Conservation (phyloP, 1,140 invertebrate species). For the Eumeta japonica region DNA sequence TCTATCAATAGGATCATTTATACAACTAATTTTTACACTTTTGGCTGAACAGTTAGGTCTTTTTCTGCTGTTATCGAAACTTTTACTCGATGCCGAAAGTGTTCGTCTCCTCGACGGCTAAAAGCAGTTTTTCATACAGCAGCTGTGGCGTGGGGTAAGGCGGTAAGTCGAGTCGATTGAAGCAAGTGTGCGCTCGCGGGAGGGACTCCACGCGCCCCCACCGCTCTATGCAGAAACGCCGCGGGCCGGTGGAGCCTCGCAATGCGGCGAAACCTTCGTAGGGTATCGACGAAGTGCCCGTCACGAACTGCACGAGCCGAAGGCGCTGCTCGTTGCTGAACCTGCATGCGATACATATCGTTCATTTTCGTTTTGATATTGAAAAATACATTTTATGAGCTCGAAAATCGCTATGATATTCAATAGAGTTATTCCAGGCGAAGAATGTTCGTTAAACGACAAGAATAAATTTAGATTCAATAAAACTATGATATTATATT, state of each 20-base stretch:
- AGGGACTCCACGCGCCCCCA: conserved; percentile 94
- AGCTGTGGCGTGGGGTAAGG: conserved; percentile 92
- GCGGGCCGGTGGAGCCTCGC: conserved; percentile 89
- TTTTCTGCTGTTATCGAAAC: too few relatives aligned
- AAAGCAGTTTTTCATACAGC: conserved; percentile 88
- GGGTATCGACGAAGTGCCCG: conserved; percentile 94
- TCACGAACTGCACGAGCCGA: conserved; percentile 92
- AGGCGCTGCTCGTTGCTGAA: conserved; percentile 94
- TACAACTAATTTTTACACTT: too few relatives aligned
- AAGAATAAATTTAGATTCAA: too few relatives aligned
- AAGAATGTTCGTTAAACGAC: too few relatives aligned
- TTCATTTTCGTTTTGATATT: background rate
- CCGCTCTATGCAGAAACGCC: conserved; percentile 97
- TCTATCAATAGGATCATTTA: too few relatives aligned
- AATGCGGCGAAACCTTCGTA: conserved; percentile 96
- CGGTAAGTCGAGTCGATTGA: conserved; percentile 94
- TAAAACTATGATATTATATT: too few relatives aligned
- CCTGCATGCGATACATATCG: conserved; percentile 40
- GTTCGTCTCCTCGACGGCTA: conserved; percentile 96
- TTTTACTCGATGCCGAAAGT: conserved; percentile 94
- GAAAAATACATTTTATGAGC: too few relatives aligned
- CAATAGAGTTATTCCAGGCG: too few relatives aligned
- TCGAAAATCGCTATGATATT: too few relatives aligned
- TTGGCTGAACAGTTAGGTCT: too few relatives aligned
- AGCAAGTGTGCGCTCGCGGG: conserved; percentile 95